These are phyloP conservation scores for Agelas oroides DNA, from an alignment of 37 sponge, comb jelly and placozoan species.

Conservation along the genomic window DNA sequence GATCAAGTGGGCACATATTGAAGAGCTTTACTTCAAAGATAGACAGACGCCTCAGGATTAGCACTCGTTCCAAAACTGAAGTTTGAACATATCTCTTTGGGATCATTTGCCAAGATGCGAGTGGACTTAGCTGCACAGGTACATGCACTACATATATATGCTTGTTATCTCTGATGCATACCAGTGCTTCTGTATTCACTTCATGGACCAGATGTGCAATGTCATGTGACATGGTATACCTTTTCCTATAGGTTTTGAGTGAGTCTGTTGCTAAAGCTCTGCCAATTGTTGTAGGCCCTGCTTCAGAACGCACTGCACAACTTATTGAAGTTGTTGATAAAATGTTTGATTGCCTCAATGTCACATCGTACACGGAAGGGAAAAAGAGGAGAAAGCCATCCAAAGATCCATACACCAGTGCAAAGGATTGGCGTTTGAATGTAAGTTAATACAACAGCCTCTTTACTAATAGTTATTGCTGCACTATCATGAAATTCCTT, in stretches of 20 bases:
- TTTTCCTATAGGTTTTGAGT: conserved; percentile 8
- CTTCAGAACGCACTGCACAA: background rate
- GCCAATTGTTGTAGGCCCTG: background rate
- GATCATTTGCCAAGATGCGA: conserved; percentile 22
- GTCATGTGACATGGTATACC: too few relatives aligned
- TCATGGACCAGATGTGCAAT: too few relatives aligned
- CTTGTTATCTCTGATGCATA: too few relatives aligned
- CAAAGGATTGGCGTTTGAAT: background rate
- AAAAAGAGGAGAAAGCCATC: background rate
- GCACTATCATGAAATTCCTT: too few relatives aligned
- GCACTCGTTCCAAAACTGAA: conserved; percentile 15
- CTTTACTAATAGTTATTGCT: too few relatives aligned
- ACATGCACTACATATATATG: too few relatives aligned
- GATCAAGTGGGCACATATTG: background rate
- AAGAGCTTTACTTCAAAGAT: too few relatives aligned
- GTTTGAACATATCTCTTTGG: conserved; percentile 23
- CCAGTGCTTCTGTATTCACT: too few relatives aligned
- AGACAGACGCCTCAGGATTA: too few relatives aligned
- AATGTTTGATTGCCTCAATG: conserved; percentile 4
- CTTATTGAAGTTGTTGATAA: background rate
- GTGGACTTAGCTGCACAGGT: conserved; percentile 33
- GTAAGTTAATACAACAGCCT: too few relatives aligned
- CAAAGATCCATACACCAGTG: background rate
- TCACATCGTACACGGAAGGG: conserved; percentile 1
- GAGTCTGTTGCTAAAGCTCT: background rate